Evolutionary conservation across 2,888 invertebrate species (phyloP), one percentile per base, ranked within the genome.

Genomic region (Euphydryas editha): DNA sequence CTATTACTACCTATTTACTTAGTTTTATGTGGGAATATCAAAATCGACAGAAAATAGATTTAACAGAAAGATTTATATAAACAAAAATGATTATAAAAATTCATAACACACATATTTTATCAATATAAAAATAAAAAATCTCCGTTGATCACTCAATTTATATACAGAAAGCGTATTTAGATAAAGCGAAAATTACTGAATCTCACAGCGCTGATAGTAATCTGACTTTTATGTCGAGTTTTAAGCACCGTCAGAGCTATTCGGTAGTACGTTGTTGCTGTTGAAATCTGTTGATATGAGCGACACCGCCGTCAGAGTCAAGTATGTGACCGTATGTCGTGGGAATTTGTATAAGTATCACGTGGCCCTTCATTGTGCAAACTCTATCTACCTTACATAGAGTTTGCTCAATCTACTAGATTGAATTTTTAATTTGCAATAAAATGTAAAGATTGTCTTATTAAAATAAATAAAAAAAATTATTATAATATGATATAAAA

Each of bases 291-390:
- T 79, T 71, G 74, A 78, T 78, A 77, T 75, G 76, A 81, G 64
- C 61, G 61, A 62, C 69, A 65, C 62, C 46, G 82, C 78, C 80
- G 79, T 80, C 54, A 55, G 54, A 65, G 59, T 65, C 67, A 65
- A 62, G 64, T 67, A 67, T 65, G 64, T 67, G 67, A 61, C 47
- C 67, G 62, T 58, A 49, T 46, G 56, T 83, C 89, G 89, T 90
- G 90, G 86, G 90, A 89, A 88, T 49, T 49, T 78, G 80, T 78
- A 76, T 78, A 78, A 77, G 78, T 81, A 84, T 82, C 78, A 77
- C 78, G 78, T 86, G 87, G 86, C 87, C 84, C 81, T 80, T 72
- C 81, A 87, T 85, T 86, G 84, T 86, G 84, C 83, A 78, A 61
- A 68, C 65, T 76, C 73, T 75, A 80, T 78, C 75, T n/a, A n/a